Percentiles rank a stretch among this genome's conserved stretches.
Evolutionary conservation across 2,797 vertebrate species (phyloP).

Genomic region (Heliangelus exortis): DNA sequence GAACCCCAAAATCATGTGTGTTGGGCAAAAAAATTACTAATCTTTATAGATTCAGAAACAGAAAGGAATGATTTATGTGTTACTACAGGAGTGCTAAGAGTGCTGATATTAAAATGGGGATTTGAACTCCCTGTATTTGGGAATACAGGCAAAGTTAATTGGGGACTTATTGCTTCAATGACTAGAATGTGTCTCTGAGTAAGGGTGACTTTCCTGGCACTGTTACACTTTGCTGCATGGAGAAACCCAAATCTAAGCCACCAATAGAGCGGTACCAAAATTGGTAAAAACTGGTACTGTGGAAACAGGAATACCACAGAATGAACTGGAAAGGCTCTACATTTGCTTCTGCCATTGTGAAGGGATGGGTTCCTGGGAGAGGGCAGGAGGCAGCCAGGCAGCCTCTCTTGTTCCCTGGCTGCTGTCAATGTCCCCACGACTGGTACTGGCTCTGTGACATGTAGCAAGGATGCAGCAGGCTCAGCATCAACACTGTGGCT

Average conservation of each 20-base stretch:
- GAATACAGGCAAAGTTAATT: background rate
- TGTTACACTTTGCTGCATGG: background rate
- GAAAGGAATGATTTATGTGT: background rate
- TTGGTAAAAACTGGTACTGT: background rate
- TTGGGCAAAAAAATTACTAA: background rate
- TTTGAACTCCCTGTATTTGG: background rate
- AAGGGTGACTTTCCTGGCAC: accelerated
- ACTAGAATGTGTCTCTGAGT: background rate
- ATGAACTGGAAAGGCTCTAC: background rate
- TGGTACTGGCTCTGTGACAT: background rate
- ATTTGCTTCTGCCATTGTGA: background rate
- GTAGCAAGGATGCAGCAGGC: background rate
- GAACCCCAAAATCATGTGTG: background rate
- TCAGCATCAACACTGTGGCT: background rate
- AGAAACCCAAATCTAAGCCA: background rate
- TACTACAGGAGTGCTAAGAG: background rate
- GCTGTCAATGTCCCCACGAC: background rate
- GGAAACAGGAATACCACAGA: background rate
- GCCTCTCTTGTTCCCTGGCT: background rate
- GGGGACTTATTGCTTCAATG: background rate
- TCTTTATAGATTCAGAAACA: background rate
- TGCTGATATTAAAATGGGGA: background rate
- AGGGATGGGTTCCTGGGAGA: background rate
- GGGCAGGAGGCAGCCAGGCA: background rate
- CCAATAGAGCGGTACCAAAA: background rate